phyloP scores from a whole-genome alignment of 2,797 vertebrate genomes.

The Ara ararauna region DNA sequence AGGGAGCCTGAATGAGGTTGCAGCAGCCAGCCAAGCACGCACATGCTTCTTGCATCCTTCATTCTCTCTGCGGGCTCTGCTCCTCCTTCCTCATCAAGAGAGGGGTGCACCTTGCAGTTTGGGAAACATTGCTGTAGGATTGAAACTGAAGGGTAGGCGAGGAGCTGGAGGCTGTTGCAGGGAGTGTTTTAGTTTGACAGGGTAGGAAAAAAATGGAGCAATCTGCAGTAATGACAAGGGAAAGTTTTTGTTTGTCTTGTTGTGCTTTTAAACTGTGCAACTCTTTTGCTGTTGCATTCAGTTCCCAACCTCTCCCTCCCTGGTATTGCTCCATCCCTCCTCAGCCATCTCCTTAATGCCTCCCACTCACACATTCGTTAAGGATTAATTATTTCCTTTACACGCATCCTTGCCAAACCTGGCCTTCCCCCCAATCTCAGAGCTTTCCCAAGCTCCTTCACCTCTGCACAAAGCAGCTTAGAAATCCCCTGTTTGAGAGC shows the following conservation, averaged over 20 bases:
- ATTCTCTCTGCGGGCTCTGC: background rate
- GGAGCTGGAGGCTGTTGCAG: constrained; percentile 6
- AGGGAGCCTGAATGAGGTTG: background rate
- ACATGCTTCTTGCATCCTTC: background rate
- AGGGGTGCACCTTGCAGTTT: background rate
- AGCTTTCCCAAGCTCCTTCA: constrained; percentile 2
- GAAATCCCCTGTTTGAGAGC: background rate
- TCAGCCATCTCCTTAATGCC: constrained; percentile 5
- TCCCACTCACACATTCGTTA: background rate
- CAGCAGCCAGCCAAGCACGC: background rate
- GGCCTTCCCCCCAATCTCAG: background rate
- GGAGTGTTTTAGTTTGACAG: constrained; percentile 24
- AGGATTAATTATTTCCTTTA: constrained; percentile 63
- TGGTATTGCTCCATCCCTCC: background rate
- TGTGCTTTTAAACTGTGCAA: background rate
- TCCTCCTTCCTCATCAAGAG: background rate
- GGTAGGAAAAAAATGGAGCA: constrained; percentile 1
- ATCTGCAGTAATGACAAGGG: background rate
- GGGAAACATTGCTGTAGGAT: background rate
- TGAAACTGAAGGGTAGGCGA: constrained; percentile 1
- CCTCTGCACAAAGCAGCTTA: background rate
- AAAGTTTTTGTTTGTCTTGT: background rate
- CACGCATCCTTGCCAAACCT: constrained; percentile 27
- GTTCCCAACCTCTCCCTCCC: constrained; percentile 53
- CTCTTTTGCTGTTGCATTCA: background rate